Conservation (phyloP, 2,888 invertebrate genomes). For the Tenthredo amoena region DNA sequence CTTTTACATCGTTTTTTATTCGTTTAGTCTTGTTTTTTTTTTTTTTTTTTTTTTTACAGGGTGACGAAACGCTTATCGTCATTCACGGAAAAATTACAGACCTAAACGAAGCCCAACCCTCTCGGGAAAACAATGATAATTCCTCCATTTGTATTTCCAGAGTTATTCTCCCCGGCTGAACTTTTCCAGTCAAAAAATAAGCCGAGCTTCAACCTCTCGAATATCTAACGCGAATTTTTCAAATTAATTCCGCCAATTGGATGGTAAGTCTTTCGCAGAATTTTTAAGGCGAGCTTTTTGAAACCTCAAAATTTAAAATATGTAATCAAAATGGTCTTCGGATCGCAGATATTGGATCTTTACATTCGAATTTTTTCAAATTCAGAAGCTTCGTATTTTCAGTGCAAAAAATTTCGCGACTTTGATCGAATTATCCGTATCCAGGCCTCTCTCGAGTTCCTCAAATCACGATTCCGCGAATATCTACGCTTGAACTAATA, state of each 20-base stretch:
- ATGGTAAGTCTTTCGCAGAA: background rate
- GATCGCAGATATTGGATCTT: no score
- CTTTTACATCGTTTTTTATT: background rate
- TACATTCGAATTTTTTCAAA: no score
- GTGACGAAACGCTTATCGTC: conserved; percentile 19
- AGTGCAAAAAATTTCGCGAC: no score
- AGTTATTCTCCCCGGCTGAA: background rate
- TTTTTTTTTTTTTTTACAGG: background rate
- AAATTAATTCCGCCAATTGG: background rate
- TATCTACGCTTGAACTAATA: background rate
- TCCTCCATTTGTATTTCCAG: background rate
- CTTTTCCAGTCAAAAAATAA: background rate
- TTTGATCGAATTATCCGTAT: no score
- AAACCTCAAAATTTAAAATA: no score
- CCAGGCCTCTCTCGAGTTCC: background rate
- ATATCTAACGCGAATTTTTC: background rate
- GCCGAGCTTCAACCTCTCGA: background rate
- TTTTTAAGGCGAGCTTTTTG: no score
- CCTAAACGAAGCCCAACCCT: conserved; percentile 21
- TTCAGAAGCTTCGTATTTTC: no score
- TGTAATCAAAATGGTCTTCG: no score
- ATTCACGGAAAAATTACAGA: background rate
- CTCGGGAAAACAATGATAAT: conserved; percentile 13
- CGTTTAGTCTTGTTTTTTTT: background rate
- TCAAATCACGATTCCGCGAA: background rate